These are phyloP conservation scores for Pipistrellus nathusii DNA, from an alignment of 2,797 vertebrate genomes.

Conservation along the genomic window DNA sequence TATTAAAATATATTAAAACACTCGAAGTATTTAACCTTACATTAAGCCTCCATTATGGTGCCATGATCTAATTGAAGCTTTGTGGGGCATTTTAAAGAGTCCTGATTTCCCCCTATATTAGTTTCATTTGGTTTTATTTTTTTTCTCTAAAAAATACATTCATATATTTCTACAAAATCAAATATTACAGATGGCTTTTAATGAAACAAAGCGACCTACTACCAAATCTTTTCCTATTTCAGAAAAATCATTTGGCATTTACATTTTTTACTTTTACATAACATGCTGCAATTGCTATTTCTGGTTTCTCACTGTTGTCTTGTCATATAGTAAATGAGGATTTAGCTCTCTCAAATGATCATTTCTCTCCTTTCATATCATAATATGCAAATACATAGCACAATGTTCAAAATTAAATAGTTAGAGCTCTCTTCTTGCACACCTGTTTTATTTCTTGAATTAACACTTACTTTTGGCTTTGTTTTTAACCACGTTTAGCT, in stretches of 20 bases:
- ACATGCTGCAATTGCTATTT: not conserved
- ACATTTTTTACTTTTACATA: not conserved
- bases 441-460: not conserved
- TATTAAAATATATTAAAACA: not conserved
- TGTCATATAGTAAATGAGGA: not conserved
- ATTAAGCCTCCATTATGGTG: not conserved
- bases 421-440: not conserved
- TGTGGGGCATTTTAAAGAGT: not conserved
- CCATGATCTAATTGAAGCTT: not conserved
- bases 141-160: not conserved
- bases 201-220: not conserved
- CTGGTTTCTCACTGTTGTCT: not conserved
- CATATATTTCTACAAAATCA: not conserved
- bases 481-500: conserved; percentile 15
- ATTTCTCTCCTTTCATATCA: not conserved
- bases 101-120: not conserved
- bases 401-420: conserved; percentile 7
- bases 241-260: not conserved
- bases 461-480: not conserved
- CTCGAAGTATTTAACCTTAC: not conserved
- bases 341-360: not conserved
- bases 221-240: conserved; percentile 18
- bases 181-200: not conserved
- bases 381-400: not conserved
- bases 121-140: conserved; percentile 37